Evolutionary conservation across 2,797 vertebrate genomes (phyloP).

Genomic region (Taeniopygia guttata): DNA sequence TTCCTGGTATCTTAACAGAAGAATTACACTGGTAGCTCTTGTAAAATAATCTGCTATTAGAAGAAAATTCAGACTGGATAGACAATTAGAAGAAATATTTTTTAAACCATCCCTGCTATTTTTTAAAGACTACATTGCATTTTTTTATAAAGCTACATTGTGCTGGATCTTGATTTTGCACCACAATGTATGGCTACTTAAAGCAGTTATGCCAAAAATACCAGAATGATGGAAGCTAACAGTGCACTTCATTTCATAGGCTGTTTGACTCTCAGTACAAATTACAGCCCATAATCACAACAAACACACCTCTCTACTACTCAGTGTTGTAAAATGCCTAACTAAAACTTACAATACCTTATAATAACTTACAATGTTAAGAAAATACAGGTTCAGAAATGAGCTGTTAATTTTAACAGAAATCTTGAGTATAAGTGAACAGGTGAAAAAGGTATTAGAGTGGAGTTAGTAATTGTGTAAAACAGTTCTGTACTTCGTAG

Average conservation of each 20-base stretch:
- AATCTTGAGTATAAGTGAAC: not conserved
- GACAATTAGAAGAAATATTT: not conserved
- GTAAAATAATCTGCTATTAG: not conserved
- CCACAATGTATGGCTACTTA: not conserved
- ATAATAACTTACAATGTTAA: not conserved
- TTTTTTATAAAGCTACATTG: not conserved
- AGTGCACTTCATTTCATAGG: not conserved
- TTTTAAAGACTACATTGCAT: not conserved
- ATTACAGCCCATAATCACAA: not conserved
- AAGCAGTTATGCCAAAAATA: not conserved
- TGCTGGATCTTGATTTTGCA: not conserved
- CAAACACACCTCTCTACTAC: not conserved
- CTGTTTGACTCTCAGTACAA: not conserved
- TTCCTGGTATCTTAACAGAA: not conserved
- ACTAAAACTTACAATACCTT: not conserved
- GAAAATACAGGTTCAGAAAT: not conserved
- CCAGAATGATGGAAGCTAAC: not conserved
- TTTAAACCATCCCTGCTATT: not conserved
- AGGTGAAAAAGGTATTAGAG: not conserved
- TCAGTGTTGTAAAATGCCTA: not conserved
- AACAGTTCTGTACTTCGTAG: not conserved
- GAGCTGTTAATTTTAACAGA: not conserved
- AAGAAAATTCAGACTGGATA: not conserved
- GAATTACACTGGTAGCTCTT: not conserved
- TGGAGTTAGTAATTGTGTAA: not conserved